These are phyloP conservation scores for Leptinotarsa rubiginosa DNA, from an alignment of 2,888 invertebrate genomes.

Conservation along the genomic window DNA sequence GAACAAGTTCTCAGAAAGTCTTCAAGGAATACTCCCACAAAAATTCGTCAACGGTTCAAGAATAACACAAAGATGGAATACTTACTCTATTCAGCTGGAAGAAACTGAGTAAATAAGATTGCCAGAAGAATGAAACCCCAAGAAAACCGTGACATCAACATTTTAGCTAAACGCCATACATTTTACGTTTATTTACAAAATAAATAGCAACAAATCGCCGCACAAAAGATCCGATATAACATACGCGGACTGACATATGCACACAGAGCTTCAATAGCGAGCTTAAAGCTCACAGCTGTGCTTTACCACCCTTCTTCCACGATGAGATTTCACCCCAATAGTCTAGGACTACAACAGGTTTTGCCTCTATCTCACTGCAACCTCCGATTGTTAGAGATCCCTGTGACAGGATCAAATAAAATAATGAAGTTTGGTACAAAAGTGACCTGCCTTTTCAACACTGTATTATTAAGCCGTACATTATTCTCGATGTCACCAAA, in stretches of 20 bases:
- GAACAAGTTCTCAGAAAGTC: not conserved
- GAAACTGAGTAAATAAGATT: conserved; percentile 37
- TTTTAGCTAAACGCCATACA: conserved; percentile 53
- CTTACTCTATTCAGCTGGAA: conserved; percentile 13
- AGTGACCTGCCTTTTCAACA: conserved; percentile 69
- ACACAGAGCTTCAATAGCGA: conserved; percentile 62
- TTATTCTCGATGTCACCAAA: conserved; percentile 65
- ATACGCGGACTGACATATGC: conserved; percentile 65
- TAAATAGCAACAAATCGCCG: conserved; percentile 62
- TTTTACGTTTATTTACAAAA: conserved; percentile 60
- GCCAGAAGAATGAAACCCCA: conserved; percentile 33
- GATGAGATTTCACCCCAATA: conserved; percentile 49
- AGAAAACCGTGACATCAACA: conserved; percentile 54
- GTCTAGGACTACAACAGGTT: not conserved
- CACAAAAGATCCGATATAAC: conserved; percentile 58
- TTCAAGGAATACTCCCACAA: conserved; percentile 12
- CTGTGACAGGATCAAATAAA: conserved; percentile 65
- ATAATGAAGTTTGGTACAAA: conserved; percentile 67
- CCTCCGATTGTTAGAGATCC: conserved; percentile 53
- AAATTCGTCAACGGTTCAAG: not conserved
- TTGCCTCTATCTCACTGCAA: conserved; percentile 48
- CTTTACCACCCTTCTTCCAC: conserved; percentile 59
- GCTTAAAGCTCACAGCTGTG: conserved; percentile 65
- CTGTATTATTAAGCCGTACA: conserved; percentile 67
- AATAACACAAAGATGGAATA: conserved; percentile 7